Conservation (phyloP, 2,888 invertebrate genomes). For the Harmothoe impar region DNA sequence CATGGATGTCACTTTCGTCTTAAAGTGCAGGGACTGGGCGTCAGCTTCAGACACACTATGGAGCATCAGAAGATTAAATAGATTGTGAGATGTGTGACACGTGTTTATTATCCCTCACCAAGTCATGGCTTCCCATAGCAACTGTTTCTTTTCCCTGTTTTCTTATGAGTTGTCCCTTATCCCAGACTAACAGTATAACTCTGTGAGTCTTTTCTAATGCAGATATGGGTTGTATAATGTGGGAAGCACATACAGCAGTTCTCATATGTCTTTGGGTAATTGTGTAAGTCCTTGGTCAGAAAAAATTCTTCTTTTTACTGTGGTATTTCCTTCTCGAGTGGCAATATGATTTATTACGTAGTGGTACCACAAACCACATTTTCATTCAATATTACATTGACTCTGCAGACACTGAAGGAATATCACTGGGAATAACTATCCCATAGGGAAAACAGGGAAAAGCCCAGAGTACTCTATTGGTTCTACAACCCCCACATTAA, state of each 20-base stretch:
- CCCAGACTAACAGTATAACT: neutral
- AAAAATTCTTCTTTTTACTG: neutral
- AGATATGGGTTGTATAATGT: no score
- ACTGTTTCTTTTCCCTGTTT: constrained; percentile 29
- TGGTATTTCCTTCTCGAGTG: neutral
- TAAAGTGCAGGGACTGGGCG: no score
- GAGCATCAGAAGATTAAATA: neutral
- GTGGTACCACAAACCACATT: neutral
- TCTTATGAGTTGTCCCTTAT: neutral
- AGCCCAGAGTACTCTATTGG: neutral
- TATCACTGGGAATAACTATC: neutral
- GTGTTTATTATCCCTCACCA: constrained; percentile 20
- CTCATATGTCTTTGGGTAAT: no score
- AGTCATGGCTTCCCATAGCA: neutral
- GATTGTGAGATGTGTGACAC: constrained; percentile 11
- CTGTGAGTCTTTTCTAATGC: no score
- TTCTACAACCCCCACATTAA: neutral
- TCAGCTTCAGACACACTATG: no score
- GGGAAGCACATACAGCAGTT: no score
- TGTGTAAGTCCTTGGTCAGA: neutral
- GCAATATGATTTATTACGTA: neutral
- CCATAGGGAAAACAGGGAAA: neutral
- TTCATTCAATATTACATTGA: no score
- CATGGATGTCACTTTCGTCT: no score
- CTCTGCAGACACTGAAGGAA: neutral